Percentiles rank a stretch among this genome's conserved stretches.
Evolutionary conservation across 2,113 vertebrate genomes (phyloP).

Genomic region (Strix uralensis): DNA sequence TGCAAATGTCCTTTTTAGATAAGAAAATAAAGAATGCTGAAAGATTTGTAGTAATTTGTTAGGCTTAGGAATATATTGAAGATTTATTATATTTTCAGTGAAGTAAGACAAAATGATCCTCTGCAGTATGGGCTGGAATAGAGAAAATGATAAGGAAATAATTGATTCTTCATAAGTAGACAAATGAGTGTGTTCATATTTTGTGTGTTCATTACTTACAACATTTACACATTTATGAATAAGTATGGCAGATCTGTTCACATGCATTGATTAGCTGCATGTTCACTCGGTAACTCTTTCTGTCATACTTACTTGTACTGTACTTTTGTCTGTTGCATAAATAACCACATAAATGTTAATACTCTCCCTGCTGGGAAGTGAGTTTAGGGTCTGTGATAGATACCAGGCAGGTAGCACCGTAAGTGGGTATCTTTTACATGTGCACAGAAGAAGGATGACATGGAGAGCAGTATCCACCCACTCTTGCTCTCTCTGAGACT

Average conservation of each 20-base stretch:
- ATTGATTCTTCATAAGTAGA: conserved; percentile 67
- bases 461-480: neutral
- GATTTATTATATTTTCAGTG: conserved; percentile 64
- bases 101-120: conserved; percentile 63
- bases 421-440: neutral
- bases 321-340: neutral
- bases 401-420: neutral
- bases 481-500: neutral
- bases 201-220: conserved; percentile 71
- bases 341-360: neutral
- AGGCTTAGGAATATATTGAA: conserved; percentile 58
- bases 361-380: neutral
- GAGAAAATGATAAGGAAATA: conserved; percentile 60
- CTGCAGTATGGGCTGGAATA: conserved; percentile 13
- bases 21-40: conserved; percentile 3
- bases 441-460: neutral
- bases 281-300: conserved; percentile 50
- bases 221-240: conserved; percentile 65
- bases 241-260: conserved; percentile 49
- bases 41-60: conserved; percentile 52
- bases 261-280: conserved; percentile 43
- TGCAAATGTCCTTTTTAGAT: neutral
- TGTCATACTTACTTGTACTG: conserved; percentile 49
- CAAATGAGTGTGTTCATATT: conserved; percentile 63
- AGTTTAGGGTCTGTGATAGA: neutral